A percentile compares a stretch with the other conserved stretches of the same genome.
These are phyloP conservation scores for Eubasilissa splendida DNA, from an alignment of 2,888 invertebrate species.

Conservation along the genomic window DNA sequence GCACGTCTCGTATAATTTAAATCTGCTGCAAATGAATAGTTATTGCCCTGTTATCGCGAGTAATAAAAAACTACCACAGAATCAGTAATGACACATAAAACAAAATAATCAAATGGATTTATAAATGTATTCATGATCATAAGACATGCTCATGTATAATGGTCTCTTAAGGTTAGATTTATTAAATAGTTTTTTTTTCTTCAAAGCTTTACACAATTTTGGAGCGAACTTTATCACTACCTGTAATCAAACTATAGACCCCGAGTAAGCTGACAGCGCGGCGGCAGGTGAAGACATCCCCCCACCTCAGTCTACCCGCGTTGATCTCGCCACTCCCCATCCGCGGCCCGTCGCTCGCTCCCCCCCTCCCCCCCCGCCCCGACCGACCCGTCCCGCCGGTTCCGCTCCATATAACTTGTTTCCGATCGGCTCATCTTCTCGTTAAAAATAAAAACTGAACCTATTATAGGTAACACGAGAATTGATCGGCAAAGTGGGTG, in stretches of 20 bases:
- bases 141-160: too few relatives aligned
- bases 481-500: background rate
- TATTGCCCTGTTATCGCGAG: too few relatives aligned
- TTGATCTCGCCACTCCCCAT: background rate
- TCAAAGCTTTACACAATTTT: background rate
- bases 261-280: conserved; percentile 11
- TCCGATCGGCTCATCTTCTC: conserved; percentile 24
- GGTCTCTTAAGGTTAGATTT: too few relatives aligned
- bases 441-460: conserved; percentile 23
- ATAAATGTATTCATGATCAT: too few relatives aligned
- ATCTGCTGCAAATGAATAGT: too few relatives aligned
- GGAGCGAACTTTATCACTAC: conserved; percentile 3
- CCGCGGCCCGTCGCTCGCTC: background rate
- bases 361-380: background rate
- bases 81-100: too few relatives aligned
- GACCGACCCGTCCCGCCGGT: conserved; percentile 12
- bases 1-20: too few relatives aligned
- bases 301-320: background rate
- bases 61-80: too few relatives aligned
- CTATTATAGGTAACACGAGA: conserved; percentile 28
- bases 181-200: too few relatives aligned
- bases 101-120: too few relatives aligned
- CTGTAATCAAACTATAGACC: conserved; percentile 27
- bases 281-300: conserved; percentile 21
- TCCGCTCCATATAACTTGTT: conserved; percentile 32